These are phyloP conservation scores for Coendou prehensilis DNA, from an alignment of 2,797 vertebrate species.

Conservation along the genomic window DNA sequence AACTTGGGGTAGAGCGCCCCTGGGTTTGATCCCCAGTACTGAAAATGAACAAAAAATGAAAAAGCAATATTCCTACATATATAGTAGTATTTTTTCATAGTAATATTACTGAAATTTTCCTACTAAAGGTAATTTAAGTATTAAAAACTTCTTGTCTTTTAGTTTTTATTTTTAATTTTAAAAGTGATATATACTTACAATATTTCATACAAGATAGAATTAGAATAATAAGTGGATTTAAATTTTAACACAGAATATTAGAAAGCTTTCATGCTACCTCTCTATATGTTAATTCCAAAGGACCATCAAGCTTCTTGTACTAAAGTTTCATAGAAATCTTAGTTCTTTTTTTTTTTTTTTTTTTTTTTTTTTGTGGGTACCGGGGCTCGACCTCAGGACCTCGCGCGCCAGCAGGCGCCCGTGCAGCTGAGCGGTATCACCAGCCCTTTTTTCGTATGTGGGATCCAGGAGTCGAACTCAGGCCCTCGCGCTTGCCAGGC, in stretches of 20 bases:
- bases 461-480: too few species aligned
- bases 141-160: not conserved
- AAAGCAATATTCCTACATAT: not conserved
- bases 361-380: not conserved
- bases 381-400: too few species aligned
- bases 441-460: too few species aligned
- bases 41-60: not conserved
- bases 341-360: not conserved
- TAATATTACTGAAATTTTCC: constrained; percentile 15
- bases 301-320: not conserved
- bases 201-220: constrained; percentile 31
- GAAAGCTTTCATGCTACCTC: not conserved
- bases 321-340: constrained; percentile 45
- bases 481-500: too few species aligned
- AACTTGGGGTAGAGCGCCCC: not conserved
- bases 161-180: not conserved
- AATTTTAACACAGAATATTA: constrained; percentile 48
- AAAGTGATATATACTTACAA: not conserved
- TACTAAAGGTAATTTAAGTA: constrained; percentile 18
- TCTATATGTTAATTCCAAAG: not conserved
- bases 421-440: too few species aligned
- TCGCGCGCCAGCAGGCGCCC: too few species aligned
- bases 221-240: not conserved
- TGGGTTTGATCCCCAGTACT: not conserved
- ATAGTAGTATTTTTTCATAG: not conserved